Percentiles rank a stretch among this genome's conserved stretches.
These are phyloP conservation scores for Perizoma flavofasciatum DNA, from an alignment of 2,888 invertebrate species.

Conservation along the genomic window DNA sequence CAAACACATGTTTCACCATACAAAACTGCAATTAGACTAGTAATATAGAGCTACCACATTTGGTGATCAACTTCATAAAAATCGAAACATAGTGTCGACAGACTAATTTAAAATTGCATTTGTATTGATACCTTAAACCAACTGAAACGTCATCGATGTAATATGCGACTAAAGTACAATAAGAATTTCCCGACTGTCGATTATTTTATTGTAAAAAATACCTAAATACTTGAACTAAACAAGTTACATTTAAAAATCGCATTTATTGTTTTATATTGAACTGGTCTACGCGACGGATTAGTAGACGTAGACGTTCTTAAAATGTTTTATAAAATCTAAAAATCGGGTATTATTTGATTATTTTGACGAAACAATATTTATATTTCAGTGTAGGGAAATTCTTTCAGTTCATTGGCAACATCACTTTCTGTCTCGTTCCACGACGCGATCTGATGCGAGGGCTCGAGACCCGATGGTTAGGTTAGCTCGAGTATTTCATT, in stretches of 20 bases:
- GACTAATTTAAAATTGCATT: too few species aligned
- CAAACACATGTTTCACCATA: slow-evolving; percentile 16
- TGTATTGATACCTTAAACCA: too few species aligned
- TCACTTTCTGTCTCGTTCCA: slow-evolving; percentile 38
- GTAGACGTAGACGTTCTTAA: slow-evolving; percentile 2
- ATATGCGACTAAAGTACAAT: too few species aligned
- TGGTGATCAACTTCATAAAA: too few species aligned
- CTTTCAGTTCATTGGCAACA: slow-evolving; percentile 28
- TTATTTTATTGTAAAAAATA: too few species aligned
- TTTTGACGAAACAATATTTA: neutral
- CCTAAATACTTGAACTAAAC: too few species aligned
- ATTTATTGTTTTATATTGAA: slow-evolving; percentile 2
- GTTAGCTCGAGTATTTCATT: slow-evolving; percentile 48
- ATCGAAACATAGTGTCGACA: too few species aligned
- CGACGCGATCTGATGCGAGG: slow-evolving; percentile 23
- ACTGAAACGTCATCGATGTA: too few species aligned
- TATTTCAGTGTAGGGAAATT: slow-evolving; percentile 5
- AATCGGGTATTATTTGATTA: too few species aligned
- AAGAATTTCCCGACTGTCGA: too few species aligned
- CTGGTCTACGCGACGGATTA: neutral
- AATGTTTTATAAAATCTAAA: neutral
- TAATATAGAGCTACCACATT: too few species aligned
- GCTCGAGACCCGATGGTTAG: slow-evolving; percentile 12
- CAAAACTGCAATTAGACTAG: neutral
- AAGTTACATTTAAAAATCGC: neutral